phyloP scores from a whole-genome alignment of 2,113 vertebrate species.

The Xenopus laevis region DNA sequence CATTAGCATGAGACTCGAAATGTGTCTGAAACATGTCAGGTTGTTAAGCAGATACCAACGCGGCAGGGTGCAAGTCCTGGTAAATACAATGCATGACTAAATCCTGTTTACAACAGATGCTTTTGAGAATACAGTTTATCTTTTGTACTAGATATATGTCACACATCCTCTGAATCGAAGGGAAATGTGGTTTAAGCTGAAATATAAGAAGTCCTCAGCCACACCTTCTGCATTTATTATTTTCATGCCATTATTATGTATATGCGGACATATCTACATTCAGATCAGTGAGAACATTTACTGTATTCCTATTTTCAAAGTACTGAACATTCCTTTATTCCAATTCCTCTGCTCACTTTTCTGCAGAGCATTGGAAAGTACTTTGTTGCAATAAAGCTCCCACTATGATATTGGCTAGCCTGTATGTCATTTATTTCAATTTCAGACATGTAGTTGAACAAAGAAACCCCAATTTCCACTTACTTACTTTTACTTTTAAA shows the following conservation, averaged over 20 bases:
- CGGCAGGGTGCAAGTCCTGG: conserved; percentile 17
- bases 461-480: no score
- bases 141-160: conserved; percentile 36
- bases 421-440: no score
- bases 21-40: conserved; percentile 28
- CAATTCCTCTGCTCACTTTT: background rate
- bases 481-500: no score
- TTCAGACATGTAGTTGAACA: no score
- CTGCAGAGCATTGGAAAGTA: background rate
- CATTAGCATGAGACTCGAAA: conserved; percentile 32
- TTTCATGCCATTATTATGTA: conserved; percentile 21
- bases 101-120: conserved; percentile 37
- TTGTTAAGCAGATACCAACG: conserved; percentile 20
- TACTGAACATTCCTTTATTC: background rate
- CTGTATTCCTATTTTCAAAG: conserved; percentile 15
- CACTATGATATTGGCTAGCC: no score
- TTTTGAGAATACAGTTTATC: conserved; percentile 21
- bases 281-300: conserved; percentile 18
- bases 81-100: conserved; percentile 19
- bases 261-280: conserved; percentile 33
- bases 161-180: conserved; percentile 30
- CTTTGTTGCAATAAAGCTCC: no score
- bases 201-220: background rate
- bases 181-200: background rate
- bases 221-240: conserved; percentile 2